Percentiles rank a stretch among this genome's conserved stretches.
Evolutionary conservation across 2,113 vertebrate genomes (phyloP).

Genomic region (Cynoglossus semilaevis): DNA sequence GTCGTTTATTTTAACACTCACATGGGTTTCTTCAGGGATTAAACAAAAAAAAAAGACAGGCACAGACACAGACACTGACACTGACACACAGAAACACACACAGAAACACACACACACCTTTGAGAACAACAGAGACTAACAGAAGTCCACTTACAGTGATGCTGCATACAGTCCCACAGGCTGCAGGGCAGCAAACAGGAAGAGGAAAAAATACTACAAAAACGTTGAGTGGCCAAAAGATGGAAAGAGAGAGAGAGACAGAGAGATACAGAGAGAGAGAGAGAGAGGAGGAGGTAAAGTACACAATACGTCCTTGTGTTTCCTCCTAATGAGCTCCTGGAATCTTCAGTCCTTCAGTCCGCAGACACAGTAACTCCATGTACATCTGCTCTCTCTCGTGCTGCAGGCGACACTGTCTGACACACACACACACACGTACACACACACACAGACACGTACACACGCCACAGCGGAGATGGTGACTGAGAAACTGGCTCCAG

Average conservation of each 20-base stretch:
- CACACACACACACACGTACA: slow-evolving; percentile 18
- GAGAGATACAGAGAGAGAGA: too few relatives aligned
- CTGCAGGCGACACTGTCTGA: slow-evolving; percentile 27
- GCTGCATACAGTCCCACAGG: slow-evolving; percentile 39
- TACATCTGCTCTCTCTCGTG: slow-evolving; percentile 26
- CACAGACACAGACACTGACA: slow-evolving; percentile 3
- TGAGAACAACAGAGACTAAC: slow-evolving; percentile 22
- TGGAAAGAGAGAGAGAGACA: too few relatives aligned
- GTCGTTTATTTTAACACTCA: slow-evolving; percentile 40
- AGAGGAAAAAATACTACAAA: slow-evolving; percentile 7
- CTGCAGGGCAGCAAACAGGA: slow-evolving; percentile 5
- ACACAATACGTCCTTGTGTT: slow-evolving; percentile 54
- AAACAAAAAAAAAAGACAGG: slow-evolving; percentile 15
- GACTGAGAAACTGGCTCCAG: slow-evolving; percentile 55
- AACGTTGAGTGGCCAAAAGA: too few relatives aligned
- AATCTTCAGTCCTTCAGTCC: slow-evolving; percentile 35
- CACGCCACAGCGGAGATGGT: slow-evolving; percentile 51
- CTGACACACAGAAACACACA: not conserved
- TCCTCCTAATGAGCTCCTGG: slow-evolving; percentile 51
- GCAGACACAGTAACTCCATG: slow-evolving; percentile 50
- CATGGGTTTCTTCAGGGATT: slow-evolving; percentile 19
- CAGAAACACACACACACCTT: slow-evolving; percentile 9
- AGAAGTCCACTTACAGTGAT: slow-evolving; percentile 65
- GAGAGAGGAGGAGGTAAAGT: slow-evolving; percentile 21
- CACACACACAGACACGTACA: slow-evolving; percentile 13